Conservation (phyloP, 37 sponge, comb jelly and placozoan species). For the Geodia barretti region DNA sequence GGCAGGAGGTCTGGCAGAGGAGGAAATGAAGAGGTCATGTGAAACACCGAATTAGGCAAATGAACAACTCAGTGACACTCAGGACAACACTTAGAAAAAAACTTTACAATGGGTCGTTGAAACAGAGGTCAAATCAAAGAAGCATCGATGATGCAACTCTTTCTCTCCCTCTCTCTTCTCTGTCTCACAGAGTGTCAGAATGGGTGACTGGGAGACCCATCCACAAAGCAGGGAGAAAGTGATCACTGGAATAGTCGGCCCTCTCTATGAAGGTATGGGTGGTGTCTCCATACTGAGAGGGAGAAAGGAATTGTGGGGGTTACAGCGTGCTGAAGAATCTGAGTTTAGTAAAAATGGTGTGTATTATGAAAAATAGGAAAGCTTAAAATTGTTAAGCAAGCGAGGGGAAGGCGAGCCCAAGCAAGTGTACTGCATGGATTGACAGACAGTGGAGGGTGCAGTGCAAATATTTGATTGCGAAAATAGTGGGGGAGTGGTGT, state of each 20-base stretch:
- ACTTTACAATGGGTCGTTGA: no score
- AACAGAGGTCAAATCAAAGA: no score
- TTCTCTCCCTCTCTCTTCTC: no score
- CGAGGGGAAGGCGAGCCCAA: background rate
- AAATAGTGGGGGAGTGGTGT: background rate
- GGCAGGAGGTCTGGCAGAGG: constrained; percentile 52
- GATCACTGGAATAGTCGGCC: constrained; percentile 82
- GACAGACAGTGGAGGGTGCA: background rate
- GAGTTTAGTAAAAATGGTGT: no score
- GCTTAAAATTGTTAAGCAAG: background rate
- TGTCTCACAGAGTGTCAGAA: no score
- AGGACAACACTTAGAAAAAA: no score
- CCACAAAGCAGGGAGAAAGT: constrained; percentile 94
- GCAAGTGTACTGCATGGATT: background rate
- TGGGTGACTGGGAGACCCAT: no score
- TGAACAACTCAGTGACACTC: background rate
- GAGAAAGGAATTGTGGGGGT: no score
- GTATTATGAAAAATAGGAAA: background rate
- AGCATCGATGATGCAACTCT: no score
- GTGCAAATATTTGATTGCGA: background rate
- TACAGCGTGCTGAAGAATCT: no score
- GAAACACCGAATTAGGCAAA: background rate
- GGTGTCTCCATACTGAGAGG: constrained; percentile 95
- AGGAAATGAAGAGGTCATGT: background rate
- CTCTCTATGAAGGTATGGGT: constrained; percentile 98